Evolutionary conservation across 1,140 invertebrate species (phyloP), one percentile per base, ranked within the genome.

Genomic region (Piezodorus guildinii): DNA sequence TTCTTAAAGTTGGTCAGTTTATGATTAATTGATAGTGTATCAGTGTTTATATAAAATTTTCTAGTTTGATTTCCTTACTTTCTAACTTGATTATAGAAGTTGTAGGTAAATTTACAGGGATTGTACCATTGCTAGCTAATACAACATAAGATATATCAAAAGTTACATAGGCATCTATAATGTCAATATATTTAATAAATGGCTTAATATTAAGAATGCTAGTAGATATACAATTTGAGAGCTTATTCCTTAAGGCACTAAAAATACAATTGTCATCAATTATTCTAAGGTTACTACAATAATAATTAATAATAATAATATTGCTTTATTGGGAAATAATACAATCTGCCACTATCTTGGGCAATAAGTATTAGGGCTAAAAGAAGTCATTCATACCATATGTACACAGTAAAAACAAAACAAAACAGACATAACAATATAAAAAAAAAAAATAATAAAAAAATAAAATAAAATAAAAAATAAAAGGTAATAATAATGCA

Each of bases 301-400:
- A 60, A 43, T 60, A 60, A n/a, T 60, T 60, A 21, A 43, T 19
- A 43, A 60, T 25, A 17, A 60, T 43, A 25, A 60, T 17, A 6
- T 25, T 60, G 44, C 59, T n/a, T n/a, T n/a, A n/a, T n/a, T n/a
- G n/a, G n/a, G n/a, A n/a, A n/a, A n/a, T n/a, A n/a, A n/a, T n/a
- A n/a, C n/a, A n/a, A n/a, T n/a, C n/a, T n/a, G n/a, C n/a, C n/a
- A n/a, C n/a, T n/a, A n/a, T n/a, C n/a, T n/a, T n/a, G n/a, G n/a
- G n/a, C n/a, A n/a, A n/a, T n/a, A n/a, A n/a, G n/a, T n/a, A n/a
- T n/a, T n/a, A n/a, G n/a, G n/a, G n/a, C n/a, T n/a, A n/a, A n/a
- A n/a, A n/a, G n/a, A n/a, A n/a, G n/a, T n/a, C n/a, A n/a, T n/a
- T n/a, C n/a, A n/a, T n/a, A n/a, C n/a, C n/a, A n/a, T n/a, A n/a